Base-by-base conservation (phyloP, 2,113 vertebrate species). In the Mirounga angustirostris region DNA sequence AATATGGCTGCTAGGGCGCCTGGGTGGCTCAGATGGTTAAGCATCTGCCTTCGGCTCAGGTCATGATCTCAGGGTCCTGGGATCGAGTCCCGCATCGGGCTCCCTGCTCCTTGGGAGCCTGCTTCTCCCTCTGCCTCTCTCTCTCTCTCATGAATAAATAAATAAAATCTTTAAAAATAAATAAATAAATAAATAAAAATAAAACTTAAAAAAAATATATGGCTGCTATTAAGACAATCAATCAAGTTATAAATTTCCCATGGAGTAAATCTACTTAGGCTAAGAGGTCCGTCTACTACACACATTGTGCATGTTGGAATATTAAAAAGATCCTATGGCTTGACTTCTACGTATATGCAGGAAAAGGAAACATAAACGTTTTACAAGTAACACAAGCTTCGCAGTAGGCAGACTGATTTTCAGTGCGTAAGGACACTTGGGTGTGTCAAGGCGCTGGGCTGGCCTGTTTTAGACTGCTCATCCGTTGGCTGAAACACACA, bases 251-350 rank as follows among this genome's bases (percentile, higher is more conserved):
- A 95, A 94, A 96, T 95, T 92, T 96, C 78, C 78, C 6, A 5
- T 95, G 71, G 69, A 94, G 92, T 76, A 84, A 94, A 12, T 97
- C 63, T 61, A 94, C 43, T 97, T 92, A 93, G 0, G 8, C 87
- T 91, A 89, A 97, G 69, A 93, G 58, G 21, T 83, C 24, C 71
- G 33, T 74, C 69, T 91, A 63, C 36, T 81, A 43, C 36, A 71
- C 59, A 95, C 52, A 95, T 92, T 96, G 86, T 67, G 40, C 65
- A 63, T 95, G 54, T 86, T 98, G 94, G 94, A 97, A 96, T 97
- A 98, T 97, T 98, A 58, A 95, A 96, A 95, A 97, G 65, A 96
- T 56, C 40, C 65, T 92, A 65, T 93, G 59, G 36, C 76, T 97
- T 83, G 63, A 96, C 63, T 15, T 90, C 67, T 92, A 63, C 12